phyloP scores from a whole-genome alignment of 2,113 vertebrate species.

The Spea multiplicata region DNA sequence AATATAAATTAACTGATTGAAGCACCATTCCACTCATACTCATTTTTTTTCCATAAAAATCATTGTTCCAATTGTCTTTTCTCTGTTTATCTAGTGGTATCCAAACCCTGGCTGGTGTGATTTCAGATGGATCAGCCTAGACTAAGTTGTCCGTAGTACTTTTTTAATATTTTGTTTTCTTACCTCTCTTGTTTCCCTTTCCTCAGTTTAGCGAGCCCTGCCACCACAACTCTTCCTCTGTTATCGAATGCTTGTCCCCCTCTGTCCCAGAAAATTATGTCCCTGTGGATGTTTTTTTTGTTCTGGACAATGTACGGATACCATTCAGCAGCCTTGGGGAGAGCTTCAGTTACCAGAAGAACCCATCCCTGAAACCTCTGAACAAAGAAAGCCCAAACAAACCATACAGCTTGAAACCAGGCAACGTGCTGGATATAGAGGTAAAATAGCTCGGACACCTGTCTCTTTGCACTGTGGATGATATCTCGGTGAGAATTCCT shows the following conservation, averaged over 20 bases:
- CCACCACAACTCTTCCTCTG: conserved; percentile 61
- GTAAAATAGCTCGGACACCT: conserved; percentile 48
- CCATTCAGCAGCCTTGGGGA: conserved; percentile 67
- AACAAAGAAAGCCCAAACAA: conserved; percentile 52
- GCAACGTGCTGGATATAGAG: conserved; percentile 71
- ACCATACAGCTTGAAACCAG: conserved; percentile 70
- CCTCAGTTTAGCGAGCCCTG: conserved; percentile 65
- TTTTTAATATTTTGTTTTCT: not conserved
- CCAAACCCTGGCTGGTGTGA: too few relatives aligned
- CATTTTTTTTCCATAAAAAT: too few relatives aligned
- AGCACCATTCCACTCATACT: not conserved
- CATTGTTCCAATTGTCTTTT: too few relatives aligned
- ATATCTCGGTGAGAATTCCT: too few relatives aligned
- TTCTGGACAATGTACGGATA: conserved; percentile 76
- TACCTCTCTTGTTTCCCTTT: not conserved
- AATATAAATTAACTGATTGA: not conserved
- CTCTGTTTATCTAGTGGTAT: too few relatives aligned
- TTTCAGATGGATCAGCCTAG: too few relatives aligned
- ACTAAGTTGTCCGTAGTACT: too few relatives aligned
- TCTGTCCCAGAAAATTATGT: conserved; percentile 53
- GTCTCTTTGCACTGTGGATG: too few relatives aligned
- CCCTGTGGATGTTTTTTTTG: conserved; percentile 71
- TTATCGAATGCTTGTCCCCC: conserved; percentile 74
- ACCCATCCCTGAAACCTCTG: conserved; percentile 64
- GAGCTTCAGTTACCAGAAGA: conserved; percentile 65